Evolutionary conservation across 2,113 vertebrate species (phyloP).

Genomic region (Thunnus thynnus): DNA sequence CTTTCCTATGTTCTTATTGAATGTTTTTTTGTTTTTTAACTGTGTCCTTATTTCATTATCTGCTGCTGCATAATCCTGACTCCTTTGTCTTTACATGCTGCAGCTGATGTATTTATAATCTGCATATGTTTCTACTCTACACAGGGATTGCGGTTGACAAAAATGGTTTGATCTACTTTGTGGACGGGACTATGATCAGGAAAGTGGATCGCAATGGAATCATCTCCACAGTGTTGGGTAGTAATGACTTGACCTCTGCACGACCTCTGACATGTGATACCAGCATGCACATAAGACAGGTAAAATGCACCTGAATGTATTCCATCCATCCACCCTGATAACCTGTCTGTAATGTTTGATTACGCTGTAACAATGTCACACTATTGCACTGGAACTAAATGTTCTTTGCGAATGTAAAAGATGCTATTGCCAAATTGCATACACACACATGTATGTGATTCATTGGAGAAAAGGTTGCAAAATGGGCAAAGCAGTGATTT

Average conservation of each 20-base stretch:
- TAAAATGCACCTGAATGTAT: constrained; percentile 53
- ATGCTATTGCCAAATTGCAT: neutral
- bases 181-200: constrained; percentile 98
- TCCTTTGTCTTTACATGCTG: neutral
- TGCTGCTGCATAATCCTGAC: neutral
- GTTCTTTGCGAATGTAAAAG: too few relatives aligned
- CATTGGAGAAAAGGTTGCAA: too few relatives aligned
- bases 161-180: constrained; percentile 97
- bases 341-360: neutral
- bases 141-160: constrained; percentile 97
- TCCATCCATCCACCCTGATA: neutral
- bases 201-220: constrained; percentile 98
- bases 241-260: constrained; percentile 96
- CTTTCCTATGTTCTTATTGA: neutral
- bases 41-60: neutral
- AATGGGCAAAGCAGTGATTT: too few relatives aligned
- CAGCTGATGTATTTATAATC: constrained; percentile 3
- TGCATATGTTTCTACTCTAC: neutral
- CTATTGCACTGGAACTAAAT: neutral
- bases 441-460: neutral
- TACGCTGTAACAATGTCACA: neutral
- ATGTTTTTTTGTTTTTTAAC: neutral
- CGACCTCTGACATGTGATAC: constrained; percentile 97
- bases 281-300: constrained; percentile 99
- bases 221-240: constrained; percentile 97